phyloP scores from a whole-genome alignment of 1,140 invertebrate genomes.

The Orchestia grillus region DNA sequence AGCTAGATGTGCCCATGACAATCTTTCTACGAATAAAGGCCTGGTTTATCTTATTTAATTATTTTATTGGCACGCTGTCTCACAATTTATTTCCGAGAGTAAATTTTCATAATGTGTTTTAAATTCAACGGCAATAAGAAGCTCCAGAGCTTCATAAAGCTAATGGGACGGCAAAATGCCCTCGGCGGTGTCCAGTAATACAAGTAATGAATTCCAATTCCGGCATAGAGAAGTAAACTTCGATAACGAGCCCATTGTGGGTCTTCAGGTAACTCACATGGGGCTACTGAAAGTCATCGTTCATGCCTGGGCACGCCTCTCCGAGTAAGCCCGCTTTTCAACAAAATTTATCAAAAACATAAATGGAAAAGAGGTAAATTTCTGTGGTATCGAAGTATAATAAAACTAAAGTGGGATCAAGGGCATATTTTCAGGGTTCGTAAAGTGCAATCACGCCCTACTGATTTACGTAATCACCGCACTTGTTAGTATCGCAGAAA shows the following conservation, averaged over 20 bases:
- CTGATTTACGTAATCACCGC: not conserved
- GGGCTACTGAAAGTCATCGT: not conserved
- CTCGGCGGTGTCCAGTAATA: not conserved
- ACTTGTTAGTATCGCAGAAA: not conserved
- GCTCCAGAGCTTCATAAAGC: not conserved
- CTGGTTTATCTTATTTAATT: too few species aligned
- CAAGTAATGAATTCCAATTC: conserved; percentile 39
- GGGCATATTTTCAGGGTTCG: not conserved
- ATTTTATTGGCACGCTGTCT: not conserved
- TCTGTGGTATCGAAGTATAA: not conserved
- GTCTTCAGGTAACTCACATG: not conserved
- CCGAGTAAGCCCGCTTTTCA: not conserved
- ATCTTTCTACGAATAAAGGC: too few species aligned
- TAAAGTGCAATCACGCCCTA: not conserved
- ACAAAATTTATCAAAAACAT: not conserved
- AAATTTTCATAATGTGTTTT: not conserved
- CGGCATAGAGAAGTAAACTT: not conserved
- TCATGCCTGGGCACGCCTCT: not conserved
- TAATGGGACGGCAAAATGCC: conserved; percentile 24
- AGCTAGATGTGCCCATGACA: too few species aligned
- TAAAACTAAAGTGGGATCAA: not conserved
- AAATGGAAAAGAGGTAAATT: not conserved
- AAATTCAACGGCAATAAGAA: not conserved
- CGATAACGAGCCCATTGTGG: conserved; percentile 49
- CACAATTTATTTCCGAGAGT: not conserved